A percentile compares a stretch with the other conserved stretches of the same genome.
Conservation (phyloP, 1,140 invertebrate genomes). For the Cotesia typhae region DNA sequence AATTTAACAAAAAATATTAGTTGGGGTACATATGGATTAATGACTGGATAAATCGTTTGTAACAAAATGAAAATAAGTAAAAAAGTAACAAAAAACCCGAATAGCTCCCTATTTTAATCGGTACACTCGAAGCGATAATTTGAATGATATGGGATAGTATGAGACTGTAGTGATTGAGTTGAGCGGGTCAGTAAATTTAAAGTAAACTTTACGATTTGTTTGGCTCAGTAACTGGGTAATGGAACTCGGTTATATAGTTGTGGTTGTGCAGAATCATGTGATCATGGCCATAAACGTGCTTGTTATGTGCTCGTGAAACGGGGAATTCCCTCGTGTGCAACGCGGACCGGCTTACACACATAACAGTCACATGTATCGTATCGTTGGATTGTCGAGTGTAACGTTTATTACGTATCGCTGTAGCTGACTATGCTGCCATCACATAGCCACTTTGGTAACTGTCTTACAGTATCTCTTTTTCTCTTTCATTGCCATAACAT, state of each 20-base stretch:
- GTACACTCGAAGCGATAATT: slow-evolving; percentile 4
- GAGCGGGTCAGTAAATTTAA: slow-evolving; percentile 65
- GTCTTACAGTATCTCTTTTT: slow-evolving; percentile 33
- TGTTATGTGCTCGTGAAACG: slow-evolving; percentile 66
- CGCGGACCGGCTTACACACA: slow-evolving; percentile 26
- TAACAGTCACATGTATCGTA: slow-evolving; percentile 10
- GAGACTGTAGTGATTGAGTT: slow-evolving; percentile 40
- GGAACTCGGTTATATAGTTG: slow-evolving; percentile 60
- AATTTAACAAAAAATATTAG: too few species aligned
- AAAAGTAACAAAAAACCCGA: not conserved
- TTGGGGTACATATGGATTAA: too few species aligned
- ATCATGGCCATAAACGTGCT: slow-evolving; percentile 66
- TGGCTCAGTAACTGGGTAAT: slow-evolving; percentile 62
- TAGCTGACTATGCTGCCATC: slow-evolving; percentile 56
- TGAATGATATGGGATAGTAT: slow-evolving; percentile 32
- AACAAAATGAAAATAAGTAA: not conserved
- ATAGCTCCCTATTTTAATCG: not conserved
- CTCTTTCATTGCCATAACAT: slow-evolving; percentile 25
- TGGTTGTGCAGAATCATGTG: slow-evolving; percentile 64
- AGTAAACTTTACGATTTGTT: slow-evolving; percentile 67
- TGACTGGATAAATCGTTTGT: not conserved
- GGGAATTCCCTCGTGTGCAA: slow-evolving; percentile 38
- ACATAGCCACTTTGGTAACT: slow-evolving; percentile 36
- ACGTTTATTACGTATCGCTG: slow-evolving; percentile 61
- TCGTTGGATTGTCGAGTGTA: slow-evolving; percentile 64